These are phyloP conservation scores for Helicoverpa assulta DNA, from an alignment of 2,888 invertebrate species.

Conservation along the genomic window DNA sequence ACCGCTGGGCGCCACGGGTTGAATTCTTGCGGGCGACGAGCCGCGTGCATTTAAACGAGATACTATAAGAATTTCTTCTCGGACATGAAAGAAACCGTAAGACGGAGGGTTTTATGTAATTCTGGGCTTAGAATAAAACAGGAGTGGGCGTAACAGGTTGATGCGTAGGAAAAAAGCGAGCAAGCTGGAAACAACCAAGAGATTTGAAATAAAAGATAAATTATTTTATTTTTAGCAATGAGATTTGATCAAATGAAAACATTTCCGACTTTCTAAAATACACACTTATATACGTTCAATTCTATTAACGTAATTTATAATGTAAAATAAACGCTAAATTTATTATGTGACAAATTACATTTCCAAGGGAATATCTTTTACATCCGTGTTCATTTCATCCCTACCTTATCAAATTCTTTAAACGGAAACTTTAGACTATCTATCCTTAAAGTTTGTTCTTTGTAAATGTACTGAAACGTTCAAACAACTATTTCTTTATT, in stretches of 20 bases:
- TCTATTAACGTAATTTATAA: too few relatives aligned
- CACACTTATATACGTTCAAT: too few relatives aligned
- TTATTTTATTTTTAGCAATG: background rate
- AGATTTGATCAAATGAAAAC: background rate
- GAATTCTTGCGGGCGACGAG: constrained; percentile 30
- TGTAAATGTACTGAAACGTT: too few relatives aligned
- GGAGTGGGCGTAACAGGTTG: constrained; percentile 18
- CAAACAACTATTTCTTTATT: too few relatives aligned
- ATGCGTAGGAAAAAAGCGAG: constrained; percentile 9
- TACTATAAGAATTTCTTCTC: constrained; percentile 20
- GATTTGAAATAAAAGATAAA: background rate
- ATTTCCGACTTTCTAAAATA: too few relatives aligned
- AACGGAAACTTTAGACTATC: too few relatives aligned
- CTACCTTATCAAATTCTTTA: too few relatives aligned
- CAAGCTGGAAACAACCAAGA: background rate
- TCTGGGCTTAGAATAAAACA: constrained; percentile 29
- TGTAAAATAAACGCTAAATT: too few relatives aligned
- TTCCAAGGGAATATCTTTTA: too few relatives aligned
- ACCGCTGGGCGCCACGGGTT: constrained; percentile 44
- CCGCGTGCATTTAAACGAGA: constrained; percentile 67
- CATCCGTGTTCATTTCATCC: too few relatives aligned
- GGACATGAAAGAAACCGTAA: constrained; percentile 38
- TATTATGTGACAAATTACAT: too few relatives aligned
- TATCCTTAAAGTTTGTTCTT: too few relatives aligned
- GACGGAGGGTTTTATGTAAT: constrained; percentile 48